Conservation (phyloP, 2,113 vertebrate species). For the Cygnus buccinator region DNA sequence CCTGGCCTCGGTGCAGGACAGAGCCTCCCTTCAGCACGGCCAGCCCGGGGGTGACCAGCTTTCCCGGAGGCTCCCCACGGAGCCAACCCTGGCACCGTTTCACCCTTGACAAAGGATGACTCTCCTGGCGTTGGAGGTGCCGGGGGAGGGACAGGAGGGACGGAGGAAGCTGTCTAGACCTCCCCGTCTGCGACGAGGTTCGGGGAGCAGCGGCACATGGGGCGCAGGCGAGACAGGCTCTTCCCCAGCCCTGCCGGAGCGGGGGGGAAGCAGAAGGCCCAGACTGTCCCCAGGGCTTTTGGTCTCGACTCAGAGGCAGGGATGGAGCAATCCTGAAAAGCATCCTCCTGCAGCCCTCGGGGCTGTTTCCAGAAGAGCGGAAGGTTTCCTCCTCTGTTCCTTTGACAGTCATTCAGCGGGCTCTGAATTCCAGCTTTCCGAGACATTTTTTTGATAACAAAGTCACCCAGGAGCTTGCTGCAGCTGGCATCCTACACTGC, state of each 20-base stretch:
- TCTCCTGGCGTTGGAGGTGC: background rate
- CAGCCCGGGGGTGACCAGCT: background rate
- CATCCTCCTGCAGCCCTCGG: background rate
- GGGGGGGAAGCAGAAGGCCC: background rate
- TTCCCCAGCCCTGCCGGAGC: background rate
- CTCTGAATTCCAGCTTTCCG: background rate
- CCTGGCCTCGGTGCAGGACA: background rate
- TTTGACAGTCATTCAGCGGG: fast-evolving
- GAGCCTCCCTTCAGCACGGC: fast-evolving
- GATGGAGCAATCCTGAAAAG: background rate
- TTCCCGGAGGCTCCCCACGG: background rate
- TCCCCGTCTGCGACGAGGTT: background rate
- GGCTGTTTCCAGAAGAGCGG: background rate
- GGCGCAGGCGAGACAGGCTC: fast-evolving
- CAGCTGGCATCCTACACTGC: background rate
- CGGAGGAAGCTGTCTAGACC: background rate
- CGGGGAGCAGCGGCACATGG: background rate
- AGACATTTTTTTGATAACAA: background rate
- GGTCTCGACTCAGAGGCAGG: background rate
- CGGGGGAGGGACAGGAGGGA: background rate
- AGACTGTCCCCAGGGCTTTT: background rate
- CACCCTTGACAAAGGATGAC: background rate
- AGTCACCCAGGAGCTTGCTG: background rate
- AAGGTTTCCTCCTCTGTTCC: background rate
- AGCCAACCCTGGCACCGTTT: background rate